Evolutionary conservation across 92 coral and sea anemone genomes (phyloP), one percentile per base, ranked within the genome.

Genomic region (Palythoa grandis): DNA sequence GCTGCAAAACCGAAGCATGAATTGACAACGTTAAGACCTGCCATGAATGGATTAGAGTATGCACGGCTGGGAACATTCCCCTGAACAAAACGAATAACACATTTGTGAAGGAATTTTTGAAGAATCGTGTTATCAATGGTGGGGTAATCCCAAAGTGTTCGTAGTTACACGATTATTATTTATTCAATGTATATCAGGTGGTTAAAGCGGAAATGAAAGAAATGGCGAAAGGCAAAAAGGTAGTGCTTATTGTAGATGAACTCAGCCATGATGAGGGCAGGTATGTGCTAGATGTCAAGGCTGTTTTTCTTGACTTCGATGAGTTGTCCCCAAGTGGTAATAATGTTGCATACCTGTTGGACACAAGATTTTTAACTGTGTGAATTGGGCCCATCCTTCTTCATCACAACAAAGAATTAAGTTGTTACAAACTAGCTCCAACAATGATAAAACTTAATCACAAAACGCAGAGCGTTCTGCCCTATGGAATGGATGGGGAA

Each of bases 111-210:
- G 80, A 50, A 20, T 76, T 76, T 47, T 61, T 61, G 65, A 47
- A 70, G 17, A 10, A 88, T 3, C 54, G 83, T 38, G 95, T 91
- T 50, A 11, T 70, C 19, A 93, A 93, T 86, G 91, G 95, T 29
- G 92, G 95, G 3, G 92, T 91, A 1, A 88, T 90, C 4, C 90
- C 93, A 0, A 88, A 86, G 52, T 73, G 65, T 37, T 87, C 93
- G 48, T 92, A 90, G 40, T 85, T 92, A 6, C 91, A 90, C n/a
- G 93, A 90, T 66, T 80, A 85, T n/a, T 90, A 92, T 58, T 74
- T 87, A 7, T 92, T 87, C 77, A 89, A 87, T 70, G 89, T 92
- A 0, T 89, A 92, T 40, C 50, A 89, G 29, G 83, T 24, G 11
- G 90, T 89, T 70, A 92, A 79, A 50, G 85, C 39, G 7, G 88